Conservation (phyloP, 2,113 vertebrate genomes). For the Megaleporinus macrocephalus region DNA sequence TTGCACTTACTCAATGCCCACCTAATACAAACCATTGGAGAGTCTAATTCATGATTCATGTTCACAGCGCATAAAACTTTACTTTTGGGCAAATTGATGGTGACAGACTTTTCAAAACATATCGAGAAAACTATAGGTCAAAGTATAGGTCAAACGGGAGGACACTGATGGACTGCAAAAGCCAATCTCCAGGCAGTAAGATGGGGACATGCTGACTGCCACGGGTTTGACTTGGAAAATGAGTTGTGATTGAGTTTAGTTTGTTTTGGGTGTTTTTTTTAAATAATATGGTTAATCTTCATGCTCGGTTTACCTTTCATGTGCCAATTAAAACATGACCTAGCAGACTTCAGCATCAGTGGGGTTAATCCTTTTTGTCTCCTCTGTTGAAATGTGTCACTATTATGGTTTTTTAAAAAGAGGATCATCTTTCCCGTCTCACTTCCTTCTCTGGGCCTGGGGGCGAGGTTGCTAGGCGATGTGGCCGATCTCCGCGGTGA, state of each 20-base stretch:
- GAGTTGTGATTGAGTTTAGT: not conserved
- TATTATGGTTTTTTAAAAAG: constrained; percentile 64
- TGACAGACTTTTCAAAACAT: not conserved
- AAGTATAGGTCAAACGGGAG: not conserved
- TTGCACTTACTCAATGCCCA: not conserved
- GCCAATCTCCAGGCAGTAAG: not conserved
- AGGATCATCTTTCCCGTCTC: constrained; percentile 69
- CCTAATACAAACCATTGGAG: not conserved
- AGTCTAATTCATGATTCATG: not conserved
- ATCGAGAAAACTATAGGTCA: not conserved
- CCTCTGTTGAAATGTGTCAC: constrained; percentile 59
- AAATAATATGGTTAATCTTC: constrained; percentile 29
- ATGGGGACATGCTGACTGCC: not conserved
- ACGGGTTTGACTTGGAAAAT: not conserved
- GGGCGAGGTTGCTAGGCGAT: constrained; percentile 71
- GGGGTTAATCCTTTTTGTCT: constrained; percentile 49
- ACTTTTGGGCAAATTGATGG: not conserved
- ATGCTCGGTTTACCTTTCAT: constrained; percentile 24
- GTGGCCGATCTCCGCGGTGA: constrained; percentile 68
- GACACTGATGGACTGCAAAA: not conserved
- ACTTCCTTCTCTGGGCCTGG: constrained; percentile 64
- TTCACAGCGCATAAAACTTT: not conserved
- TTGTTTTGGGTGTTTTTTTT: not conserved
- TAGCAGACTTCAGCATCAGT: constrained; percentile 24
- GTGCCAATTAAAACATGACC: constrained; percentile 34